phyloP scores from a whole-genome alignment of 2,113 vertebrate genomes.

The Oostethus manadensis region DNA sequence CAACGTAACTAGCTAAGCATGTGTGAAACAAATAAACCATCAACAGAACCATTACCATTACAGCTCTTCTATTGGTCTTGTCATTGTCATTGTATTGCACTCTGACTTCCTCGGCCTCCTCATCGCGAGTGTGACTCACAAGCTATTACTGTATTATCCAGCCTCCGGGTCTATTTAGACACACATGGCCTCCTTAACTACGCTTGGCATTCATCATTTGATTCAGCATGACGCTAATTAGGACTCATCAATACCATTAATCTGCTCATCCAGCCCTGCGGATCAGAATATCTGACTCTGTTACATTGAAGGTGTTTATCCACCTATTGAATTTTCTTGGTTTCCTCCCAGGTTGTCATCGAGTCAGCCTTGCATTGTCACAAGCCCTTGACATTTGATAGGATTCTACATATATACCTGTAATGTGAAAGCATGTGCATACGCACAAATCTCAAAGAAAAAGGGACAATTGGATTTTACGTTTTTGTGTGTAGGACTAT shows the following conservation, averaged over 20 bases:
- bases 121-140: conserved; percentile 62
- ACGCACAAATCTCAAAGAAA: too few relatives aligned
- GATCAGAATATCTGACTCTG: conserved; percentile 58
- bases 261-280: conserved; percentile 56
- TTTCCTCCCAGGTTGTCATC: conserved; percentile 4
- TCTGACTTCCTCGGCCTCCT: conserved; percentile 29
- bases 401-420: too few relatives aligned
- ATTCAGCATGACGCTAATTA: conserved; percentile 68
- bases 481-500: too few relatives aligned
- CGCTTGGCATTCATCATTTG: conserved; percentile 65
- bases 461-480: too few relatives aligned
- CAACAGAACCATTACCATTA: too few relatives aligned
- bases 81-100: conserved; percentile 25
- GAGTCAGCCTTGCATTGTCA: background rate
- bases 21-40: too few relatives aligned
- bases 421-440: too few relatives aligned
- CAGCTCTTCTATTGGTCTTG: conserved; percentile 11
- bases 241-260: conserved; percentile 69
- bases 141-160: conserved; percentile 64
- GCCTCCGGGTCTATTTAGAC: conserved; percentile 66
- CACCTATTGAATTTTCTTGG: conserved; percentile 5
- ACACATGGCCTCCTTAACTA: conserved; percentile 63
- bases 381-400: background rate
- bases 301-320: conserved; percentile 24
- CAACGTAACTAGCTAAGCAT: too few relatives aligned